Evolutionary conservation across 2,888 invertebrate genomes (phyloP).

Genomic region (Pyrrhosoma nymphula): DNA sequence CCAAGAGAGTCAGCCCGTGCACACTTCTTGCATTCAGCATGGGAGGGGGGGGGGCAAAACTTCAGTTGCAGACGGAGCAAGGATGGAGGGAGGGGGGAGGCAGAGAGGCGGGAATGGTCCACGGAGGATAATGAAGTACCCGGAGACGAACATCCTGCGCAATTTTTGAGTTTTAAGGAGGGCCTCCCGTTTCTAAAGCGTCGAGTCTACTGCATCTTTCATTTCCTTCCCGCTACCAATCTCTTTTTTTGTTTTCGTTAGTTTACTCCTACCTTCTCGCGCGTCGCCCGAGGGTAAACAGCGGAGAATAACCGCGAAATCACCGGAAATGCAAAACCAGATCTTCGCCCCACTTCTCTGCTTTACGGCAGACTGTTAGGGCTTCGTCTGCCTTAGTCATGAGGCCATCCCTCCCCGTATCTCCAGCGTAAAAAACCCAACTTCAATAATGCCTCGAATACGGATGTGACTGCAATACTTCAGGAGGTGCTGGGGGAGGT

Average conservation of each 20-base stretch:
- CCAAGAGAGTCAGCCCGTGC: neutral
- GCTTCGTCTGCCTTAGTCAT: no score
- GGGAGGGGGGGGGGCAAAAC: neutral
- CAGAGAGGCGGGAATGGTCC: neutral
- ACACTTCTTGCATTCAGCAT: neutral
- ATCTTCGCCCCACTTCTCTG: neutral
- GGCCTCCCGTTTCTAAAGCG: neutral
- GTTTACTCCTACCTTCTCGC: neutral
- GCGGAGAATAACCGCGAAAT: neutral
- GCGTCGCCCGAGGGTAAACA: conserved; percentile 6
- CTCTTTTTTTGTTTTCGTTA: neutral
- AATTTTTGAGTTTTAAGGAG: neutral
- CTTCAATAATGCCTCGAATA: no score
- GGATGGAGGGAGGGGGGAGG: neutral
- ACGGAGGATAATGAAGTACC: neutral
- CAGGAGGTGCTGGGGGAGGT: no score
- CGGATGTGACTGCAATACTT: no score
- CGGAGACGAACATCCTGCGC: neutral
- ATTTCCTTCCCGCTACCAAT: neutral
- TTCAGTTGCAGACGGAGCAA: neutral
- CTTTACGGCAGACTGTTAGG: no score
- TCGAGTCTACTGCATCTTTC: neutral
- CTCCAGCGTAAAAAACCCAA: no score
- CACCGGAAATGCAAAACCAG: neutral
- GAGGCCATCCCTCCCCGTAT: no score